A percentile compares a stretch with the other conserved stretches of the same genome.
phyloP scores from a whole-genome alignment of 2,113 vertebrate species.

The Poecilia latipinna region DNA sequence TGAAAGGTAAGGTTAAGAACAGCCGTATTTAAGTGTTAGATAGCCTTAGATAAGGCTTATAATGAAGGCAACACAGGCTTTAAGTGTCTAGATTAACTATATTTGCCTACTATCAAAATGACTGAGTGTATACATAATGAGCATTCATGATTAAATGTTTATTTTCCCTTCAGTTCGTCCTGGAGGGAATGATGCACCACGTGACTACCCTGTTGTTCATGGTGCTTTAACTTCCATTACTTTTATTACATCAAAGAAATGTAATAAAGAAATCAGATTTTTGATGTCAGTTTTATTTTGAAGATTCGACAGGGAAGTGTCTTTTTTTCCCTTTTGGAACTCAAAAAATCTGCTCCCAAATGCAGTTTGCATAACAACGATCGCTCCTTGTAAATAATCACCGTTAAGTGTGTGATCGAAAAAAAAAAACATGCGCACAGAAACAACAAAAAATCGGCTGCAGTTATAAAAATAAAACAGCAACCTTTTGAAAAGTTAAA shows the following conservation, averaged over 20 bases:
- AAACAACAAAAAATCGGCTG: not conserved
- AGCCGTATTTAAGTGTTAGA: too few species aligned
- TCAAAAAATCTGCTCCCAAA: too few species aligned
- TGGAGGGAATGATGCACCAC: not conserved
- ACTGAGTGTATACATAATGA: not conserved
- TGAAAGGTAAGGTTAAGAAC: too few species aligned
- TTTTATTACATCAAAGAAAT: not conserved
- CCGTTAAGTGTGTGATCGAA: too few species aligned
- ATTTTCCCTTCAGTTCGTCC: not conserved
- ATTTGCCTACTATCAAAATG: not conserved
- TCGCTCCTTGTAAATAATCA: rapidly evolving
- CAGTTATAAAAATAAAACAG: too few species aligned
- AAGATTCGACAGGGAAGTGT: not conserved
- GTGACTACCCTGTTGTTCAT: not conserved
- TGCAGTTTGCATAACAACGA: too few species aligned
- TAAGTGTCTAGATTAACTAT: not conserved
- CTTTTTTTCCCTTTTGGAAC: too few species aligned
- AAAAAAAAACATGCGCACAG: too few species aligned
- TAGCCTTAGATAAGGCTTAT: not conserved
- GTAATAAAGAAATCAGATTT: not conserved
- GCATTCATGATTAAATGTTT: not conserved
- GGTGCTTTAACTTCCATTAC: not conserved
- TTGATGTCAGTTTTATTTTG: not conserved
- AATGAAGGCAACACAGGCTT: not conserved
- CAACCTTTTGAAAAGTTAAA: too few species aligned